Conservation (phyloP, 2,888 invertebrate genomes). For the Hirtodrosophila confusa region DNA sequence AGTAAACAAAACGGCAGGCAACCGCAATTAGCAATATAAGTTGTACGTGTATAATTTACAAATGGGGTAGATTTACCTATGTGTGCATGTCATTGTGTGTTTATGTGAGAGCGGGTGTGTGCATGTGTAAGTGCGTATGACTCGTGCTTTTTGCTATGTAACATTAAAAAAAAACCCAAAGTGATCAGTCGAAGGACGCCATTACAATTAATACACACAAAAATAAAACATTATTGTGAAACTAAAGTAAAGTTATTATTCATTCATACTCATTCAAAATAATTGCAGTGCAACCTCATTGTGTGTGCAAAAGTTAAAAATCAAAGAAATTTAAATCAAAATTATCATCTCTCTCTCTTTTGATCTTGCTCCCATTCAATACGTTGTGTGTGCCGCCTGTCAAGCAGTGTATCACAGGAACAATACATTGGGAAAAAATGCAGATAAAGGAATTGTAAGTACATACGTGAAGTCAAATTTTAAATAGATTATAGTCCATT, state of each 20-base stretch:
- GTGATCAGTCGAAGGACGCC: background rate
- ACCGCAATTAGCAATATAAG: slow-evolving; percentile 44
- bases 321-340: slow-evolving; percentile 33
- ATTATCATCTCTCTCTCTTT: slow-evolving; percentile 34
- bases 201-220: slow-evolving; percentile 4
- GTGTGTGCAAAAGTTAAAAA: too few species aligned
- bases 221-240: slow-evolving; percentile 12
- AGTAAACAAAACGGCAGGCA: slow-evolving; percentile 57
- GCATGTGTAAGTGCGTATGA: slow-evolving; percentile 55
- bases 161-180: slow-evolving; percentile 46
- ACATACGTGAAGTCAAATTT: slow-evolving; percentile 12
- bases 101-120: slow-evolving; percentile 34
- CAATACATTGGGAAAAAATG: slow-evolving; percentile 69
- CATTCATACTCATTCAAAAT: slow-evolving; percentile 30
- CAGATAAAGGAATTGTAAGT: slow-evolving; percentile 83
- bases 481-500: background rate
- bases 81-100: slow-evolving; percentile 4
- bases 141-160: slow-evolving; percentile 71
- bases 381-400: slow-evolving; percentile 17
- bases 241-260: slow-evolving; percentile 2
- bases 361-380: slow-evolving; percentile 8
- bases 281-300: slow-evolving; percentile 7
- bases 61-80: slow-evolving; percentile 7
- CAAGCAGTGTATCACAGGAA: slow-evolving; percentile 46
- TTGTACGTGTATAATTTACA: slow-evolving; percentile 50